Conservation (phyloP, 2,888 invertebrate species). For the Nomada lathburiana region DNA sequence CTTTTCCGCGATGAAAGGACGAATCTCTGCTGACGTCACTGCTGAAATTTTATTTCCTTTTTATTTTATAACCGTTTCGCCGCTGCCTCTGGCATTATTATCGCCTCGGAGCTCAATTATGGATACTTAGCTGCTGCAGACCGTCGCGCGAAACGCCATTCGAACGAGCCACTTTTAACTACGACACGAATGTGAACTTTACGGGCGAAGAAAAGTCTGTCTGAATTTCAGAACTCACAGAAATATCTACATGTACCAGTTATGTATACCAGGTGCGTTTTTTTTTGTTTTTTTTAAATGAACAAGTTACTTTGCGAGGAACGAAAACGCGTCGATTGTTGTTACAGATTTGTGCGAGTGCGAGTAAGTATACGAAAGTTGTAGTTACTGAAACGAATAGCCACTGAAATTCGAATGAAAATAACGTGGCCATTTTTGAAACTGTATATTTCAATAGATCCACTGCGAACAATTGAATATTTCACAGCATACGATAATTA, state of each 20-base stretch:
- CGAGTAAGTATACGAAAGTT: no score
- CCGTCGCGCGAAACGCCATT: constrained; percentile 32
- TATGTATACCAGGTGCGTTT: background rate
- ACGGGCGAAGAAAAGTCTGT: constrained; percentile 40
- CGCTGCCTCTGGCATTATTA: constrained; percentile 37
- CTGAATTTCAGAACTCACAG: background rate
- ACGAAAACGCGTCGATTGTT: background rate
- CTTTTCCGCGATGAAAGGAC: constrained; percentile 17
- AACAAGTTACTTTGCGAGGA: background rate
- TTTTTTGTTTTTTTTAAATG: background rate
- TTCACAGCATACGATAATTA: background rate
- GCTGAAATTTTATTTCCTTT: constrained; percentile 48
- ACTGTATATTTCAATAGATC: background rate
- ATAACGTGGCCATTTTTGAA: background rate
- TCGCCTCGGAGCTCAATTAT: constrained; percentile 55
- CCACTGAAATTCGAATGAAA: background rate
- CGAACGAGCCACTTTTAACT: constrained; percentile 16
- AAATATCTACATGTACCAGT: no score
- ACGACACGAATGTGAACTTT: constrained; percentile 32
- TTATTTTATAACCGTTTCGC: constrained; percentile 46
- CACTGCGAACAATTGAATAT: background rate
- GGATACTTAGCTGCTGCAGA: constrained; percentile 45
- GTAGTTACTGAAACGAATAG: no score
- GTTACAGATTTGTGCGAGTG: background rate
- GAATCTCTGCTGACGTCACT: constrained; percentile 14